phyloP scores from a whole-genome alignment of 2,113 vertebrate genomes.

The Caretta caretta region DNA sequence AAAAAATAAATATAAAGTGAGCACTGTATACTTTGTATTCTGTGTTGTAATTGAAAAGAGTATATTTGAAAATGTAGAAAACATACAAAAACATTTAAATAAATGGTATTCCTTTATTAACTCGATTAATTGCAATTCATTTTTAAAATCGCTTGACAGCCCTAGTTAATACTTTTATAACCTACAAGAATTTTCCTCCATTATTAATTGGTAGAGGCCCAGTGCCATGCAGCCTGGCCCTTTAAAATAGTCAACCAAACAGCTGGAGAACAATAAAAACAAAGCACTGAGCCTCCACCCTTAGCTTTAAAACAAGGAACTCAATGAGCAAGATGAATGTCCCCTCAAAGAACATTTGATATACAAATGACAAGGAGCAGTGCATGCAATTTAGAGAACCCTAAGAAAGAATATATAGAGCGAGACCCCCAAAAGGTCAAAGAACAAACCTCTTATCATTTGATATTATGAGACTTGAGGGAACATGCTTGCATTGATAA shows the following conservation, averaged over 20 bases:
- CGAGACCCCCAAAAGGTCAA: fast-evolving
- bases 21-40: no score
- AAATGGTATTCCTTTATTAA: no score
- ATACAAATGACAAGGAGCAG: background rate
- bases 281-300: no score
- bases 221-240: background rate
- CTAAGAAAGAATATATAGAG: fast-evolving
- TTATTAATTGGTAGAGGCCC: background rate
- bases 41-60: no score
- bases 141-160: no score
- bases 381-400: background rate
- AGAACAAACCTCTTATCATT: fast-evolving
- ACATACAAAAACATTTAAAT: no score
- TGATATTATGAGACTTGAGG: background rate
- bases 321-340: background rate
- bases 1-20: no score
- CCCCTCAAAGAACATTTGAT: background rate
- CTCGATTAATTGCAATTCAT: no score
- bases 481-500: no score
- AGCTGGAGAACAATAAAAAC: background rate
- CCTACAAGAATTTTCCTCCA: background rate
- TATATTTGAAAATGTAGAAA: no score
- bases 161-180: background rate
- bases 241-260: background rate
- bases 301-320: background rate